These are phyloP conservation scores for Syngnathus rostellatus DNA, from an alignment of 2,797 vertebrate genomes.

Conservation along the genomic window DNA sequence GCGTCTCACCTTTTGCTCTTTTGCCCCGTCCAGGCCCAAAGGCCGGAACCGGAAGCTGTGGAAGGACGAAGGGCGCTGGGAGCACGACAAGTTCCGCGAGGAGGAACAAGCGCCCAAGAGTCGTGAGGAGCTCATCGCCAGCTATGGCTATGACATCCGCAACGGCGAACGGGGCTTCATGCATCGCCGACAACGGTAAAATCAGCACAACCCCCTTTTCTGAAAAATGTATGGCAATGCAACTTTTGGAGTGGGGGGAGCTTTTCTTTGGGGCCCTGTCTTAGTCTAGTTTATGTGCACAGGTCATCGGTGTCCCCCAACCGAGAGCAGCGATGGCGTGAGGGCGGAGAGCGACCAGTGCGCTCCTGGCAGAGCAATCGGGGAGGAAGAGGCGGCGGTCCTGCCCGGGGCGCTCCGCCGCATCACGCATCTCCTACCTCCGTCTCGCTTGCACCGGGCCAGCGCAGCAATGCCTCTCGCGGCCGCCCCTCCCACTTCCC, in stretches of 20 bases:
- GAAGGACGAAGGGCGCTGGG: slow-evolving; percentile 97
- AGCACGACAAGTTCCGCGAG: slow-evolving; percentile 89
- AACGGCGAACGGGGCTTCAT: slow-evolving; percentile 78
- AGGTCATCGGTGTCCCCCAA: slow-evolving; percentile 75
- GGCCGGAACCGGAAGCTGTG: slow-evolving; percentile 89
- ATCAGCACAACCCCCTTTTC: too few relatives aligned
- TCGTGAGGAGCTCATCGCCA: slow-evolving; percentile 86
- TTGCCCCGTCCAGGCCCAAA: slow-evolving; percentile 75
- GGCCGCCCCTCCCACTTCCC: slow-evolving; percentile 38
- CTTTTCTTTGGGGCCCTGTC: not conserved
- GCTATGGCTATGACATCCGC: slow-evolving; percentile 95
- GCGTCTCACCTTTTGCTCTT: not conserved
- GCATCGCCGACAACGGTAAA: slow-evolving; percentile 79
- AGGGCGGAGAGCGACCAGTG: slow-evolving; percentile 47
- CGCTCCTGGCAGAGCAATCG: slow-evolving; percentile 61
- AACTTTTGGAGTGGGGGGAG: not conserved
- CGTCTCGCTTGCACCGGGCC: slow-evolving; percentile 38
- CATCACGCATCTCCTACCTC: slow-evolving; percentile 52
- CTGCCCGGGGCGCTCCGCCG: slow-evolving; percentile 25
- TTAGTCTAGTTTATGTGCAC: slow-evolving; percentile 34
- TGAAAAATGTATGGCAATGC: too few relatives aligned
- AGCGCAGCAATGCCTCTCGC: slow-evolving; percentile 38
- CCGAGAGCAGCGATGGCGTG: slow-evolving; percentile 78
- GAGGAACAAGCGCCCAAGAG: slow-evolving; percentile 96
- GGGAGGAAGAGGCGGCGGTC: slow-evolving; percentile 27